A percentile compares a stretch with the other conserved stretches of the same genome.
phyloP scores from a whole-genome alignment of 2,797 vertebrate genomes.

The Phataginus tricuspis region DNA sequence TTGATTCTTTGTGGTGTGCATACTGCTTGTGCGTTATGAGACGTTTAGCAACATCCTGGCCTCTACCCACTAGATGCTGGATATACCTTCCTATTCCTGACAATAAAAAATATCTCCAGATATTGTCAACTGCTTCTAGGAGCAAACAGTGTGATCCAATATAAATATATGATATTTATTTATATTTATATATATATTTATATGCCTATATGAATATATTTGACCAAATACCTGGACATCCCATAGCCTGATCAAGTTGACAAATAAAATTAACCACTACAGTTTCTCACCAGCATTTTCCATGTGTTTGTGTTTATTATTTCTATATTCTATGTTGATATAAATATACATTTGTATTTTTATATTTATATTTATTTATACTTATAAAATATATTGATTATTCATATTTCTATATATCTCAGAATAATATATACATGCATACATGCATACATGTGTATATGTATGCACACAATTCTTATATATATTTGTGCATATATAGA shows the following conservation, averaged over 20 bases:
- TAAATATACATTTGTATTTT: not conserved
- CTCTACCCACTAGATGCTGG: not conserved
- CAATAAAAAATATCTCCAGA: not conserved
- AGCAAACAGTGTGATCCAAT: not conserved
- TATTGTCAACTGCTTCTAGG: not conserved
- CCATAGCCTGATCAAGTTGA: too few species aligned
- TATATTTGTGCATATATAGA: not conserved
- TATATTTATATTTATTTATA: not conserved
- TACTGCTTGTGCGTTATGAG: not conserved
- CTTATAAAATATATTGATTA: not conserved
- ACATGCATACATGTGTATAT: not conserved
- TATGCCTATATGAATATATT: not conserved
- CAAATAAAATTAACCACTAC: too few species aligned
- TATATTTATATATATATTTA: not conserved
- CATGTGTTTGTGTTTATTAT: too few species aligned
- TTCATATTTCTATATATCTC: not conserved
- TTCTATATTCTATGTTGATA: too few species aligned
- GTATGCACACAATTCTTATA: not conserved
- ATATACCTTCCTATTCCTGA: too few species aligned
- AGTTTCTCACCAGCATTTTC: too few species aligned
- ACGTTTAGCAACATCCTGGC: not conserved
- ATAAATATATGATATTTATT: not conserved
- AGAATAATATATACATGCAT: not conserved
- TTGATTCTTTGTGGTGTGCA: not conserved
- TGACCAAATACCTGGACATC: too few species aligned